Conservation (phyloP, 2,113 vertebrate genomes). For the Struthidea cinerea region DNA sequence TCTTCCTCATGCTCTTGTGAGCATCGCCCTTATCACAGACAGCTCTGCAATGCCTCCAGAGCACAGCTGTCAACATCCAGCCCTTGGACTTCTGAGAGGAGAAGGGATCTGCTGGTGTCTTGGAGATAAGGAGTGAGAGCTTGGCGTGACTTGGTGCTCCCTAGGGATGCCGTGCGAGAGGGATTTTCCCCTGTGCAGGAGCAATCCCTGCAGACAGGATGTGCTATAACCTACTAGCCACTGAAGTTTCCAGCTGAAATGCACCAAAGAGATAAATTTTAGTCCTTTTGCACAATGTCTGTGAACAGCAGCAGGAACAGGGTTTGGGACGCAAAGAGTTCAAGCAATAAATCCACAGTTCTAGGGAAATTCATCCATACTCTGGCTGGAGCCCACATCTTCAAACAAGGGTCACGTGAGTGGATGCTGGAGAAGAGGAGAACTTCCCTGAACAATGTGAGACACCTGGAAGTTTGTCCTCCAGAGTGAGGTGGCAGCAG, state of each 20-base stretch:
- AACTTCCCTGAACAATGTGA: rapidly evolving
- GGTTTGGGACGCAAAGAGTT: background rate
- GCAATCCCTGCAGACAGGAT: background rate
- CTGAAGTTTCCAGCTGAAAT: background rate
- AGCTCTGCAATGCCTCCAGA: background rate
- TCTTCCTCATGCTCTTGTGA: background rate
- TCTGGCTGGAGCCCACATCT: background rate
- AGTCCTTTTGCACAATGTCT: background rate
- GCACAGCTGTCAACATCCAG: background rate
- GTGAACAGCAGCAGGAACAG: background rate
- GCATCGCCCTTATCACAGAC: background rate
- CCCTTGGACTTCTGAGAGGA: background rate
- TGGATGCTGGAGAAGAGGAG: background rate
- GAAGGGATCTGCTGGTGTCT: background rate
- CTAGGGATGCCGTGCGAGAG: background rate
- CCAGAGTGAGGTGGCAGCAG: background rate
- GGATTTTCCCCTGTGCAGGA: background rate
- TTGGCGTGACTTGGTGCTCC: background rate
- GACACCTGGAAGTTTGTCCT: background rate
- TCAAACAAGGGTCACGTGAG: background rate
- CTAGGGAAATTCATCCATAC: background rate
- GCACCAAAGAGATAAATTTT: background rate
- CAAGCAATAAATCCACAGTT: background rate
- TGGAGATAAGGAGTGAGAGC: background rate
- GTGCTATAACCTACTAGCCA: background rate